These are phyloP conservation scores for Eutolmus rufibarbis DNA, from an alignment of 2,888 invertebrate genomes.

Conservation along the genomic window DNA sequence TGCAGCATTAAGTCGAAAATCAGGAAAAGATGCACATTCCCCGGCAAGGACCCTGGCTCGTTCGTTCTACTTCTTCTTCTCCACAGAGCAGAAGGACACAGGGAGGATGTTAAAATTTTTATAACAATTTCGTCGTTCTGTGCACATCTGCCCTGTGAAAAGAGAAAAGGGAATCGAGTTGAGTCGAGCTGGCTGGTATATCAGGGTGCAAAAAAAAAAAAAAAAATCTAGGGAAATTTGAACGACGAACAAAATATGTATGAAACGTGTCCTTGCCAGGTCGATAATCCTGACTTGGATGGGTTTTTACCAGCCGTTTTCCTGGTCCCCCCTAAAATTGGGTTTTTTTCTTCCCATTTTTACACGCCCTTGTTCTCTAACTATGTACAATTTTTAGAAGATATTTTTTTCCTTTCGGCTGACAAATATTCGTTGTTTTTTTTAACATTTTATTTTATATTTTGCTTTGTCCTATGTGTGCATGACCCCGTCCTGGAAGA, in stretches of 20 bases:
- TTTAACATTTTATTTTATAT: background rate
- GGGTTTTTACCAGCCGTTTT: background rate
- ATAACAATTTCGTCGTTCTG: slow-evolving; percentile 17
- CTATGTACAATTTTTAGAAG: background rate
- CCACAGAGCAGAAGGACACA: background rate
- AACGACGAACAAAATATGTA: background rate
- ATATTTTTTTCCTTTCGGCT: background rate
- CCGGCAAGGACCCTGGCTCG: background rate
- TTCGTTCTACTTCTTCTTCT: background rate
- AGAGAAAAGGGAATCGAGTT: background rate
- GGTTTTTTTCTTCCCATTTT: background rate
- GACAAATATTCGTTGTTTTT: background rate
- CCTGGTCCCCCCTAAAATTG: background rate
- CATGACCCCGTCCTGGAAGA: background rate
- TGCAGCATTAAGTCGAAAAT: background rate
- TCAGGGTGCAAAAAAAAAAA: background rate
- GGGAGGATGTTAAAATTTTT: slow-evolving; percentile 27
- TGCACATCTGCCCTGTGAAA: background rate
- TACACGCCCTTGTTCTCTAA: background rate
- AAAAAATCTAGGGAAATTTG: background rate
- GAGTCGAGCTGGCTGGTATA: background rate
- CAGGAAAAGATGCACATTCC: background rate
- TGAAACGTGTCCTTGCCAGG: slow-evolving; percentile 3
- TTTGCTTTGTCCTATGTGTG: background rate
- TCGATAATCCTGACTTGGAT: background rate